Evolutionary conservation across 2,113 vertebrate genomes (phyloP).

Genomic region (Cochlearius cochlearius): DNA sequence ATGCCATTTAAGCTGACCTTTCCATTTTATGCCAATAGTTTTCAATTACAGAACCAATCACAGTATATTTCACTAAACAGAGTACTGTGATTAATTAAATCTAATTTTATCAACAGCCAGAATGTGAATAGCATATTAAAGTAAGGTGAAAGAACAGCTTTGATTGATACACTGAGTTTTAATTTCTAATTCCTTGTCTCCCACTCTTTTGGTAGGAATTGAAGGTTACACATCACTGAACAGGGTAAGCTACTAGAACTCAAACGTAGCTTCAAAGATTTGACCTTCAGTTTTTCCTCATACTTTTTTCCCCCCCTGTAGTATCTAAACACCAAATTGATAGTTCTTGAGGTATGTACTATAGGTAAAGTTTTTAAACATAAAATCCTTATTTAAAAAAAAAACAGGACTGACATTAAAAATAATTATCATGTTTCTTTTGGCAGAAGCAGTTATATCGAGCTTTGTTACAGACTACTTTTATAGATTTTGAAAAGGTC

Average conservation of each 20-base stretch:
- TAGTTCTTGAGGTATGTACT: background rate
- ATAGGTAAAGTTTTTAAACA: background rate
- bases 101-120: slow-evolving; percentile 55
- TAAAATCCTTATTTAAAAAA: background rate
- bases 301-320: too few species aligned
- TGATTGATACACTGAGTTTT: slow-evolving; percentile 24
- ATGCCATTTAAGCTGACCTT: slow-evolving; percentile 33
- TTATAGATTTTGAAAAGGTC: background rate
- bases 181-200: slow-evolving; percentile 15
- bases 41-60: slow-evolving; percentile 51
- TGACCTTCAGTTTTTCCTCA: background rate
- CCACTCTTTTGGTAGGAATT: background rate
- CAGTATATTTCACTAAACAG: slow-evolving; percentile 23
- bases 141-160: slow-evolving; percentile 8
- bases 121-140: slow-evolving; percentile 41
- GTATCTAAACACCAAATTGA: background rate
- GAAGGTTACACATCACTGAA: slow-evolving; percentile 8
- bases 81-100: slow-evolving; percentile 45
- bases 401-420: background rate
- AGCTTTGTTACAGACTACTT: background rate
- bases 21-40: slow-evolving; percentile 33
- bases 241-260: background rate
- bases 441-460: background rate
- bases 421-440: background rate
- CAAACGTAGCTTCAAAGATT: background rate